Evolutionary conservation across 2,888 invertebrate genomes (phyloP).

Genomic region (Apoda limacodes): DNA sequence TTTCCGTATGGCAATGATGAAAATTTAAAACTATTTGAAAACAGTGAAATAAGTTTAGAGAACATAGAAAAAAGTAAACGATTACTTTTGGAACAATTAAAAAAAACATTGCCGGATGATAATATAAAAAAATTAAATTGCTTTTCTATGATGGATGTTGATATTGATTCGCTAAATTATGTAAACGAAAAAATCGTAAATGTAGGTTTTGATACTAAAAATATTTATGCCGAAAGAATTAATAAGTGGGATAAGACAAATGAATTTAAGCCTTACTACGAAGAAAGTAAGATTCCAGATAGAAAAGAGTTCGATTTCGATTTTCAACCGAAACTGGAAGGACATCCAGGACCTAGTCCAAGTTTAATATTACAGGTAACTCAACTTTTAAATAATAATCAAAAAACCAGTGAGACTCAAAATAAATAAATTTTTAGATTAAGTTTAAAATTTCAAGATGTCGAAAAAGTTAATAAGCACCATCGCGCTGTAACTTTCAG

Average conservation of each 20-base stretch:
- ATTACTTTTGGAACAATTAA: conserved; percentile 33
- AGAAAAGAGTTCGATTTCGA: conserved; percentile 81
- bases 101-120: conserved; percentile 26
- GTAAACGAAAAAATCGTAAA: conserved; percentile 45
- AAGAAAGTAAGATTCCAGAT: conserved; percentile 33
- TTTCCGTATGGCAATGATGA: conserved; percentile 39
- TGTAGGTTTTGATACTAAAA: conserved; percentile 45
- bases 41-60: conserved; percentile 41
- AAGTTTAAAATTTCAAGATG: no score
- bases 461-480: no score
- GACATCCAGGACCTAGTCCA: conserved; percentile 93
- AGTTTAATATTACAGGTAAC: conserved; percentile 89
- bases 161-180: conserved; percentile 43
- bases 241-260: conserved; percentile 21
- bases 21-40: conserved; percentile 20
- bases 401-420: no score
- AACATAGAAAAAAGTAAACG: conserved; percentile 53
- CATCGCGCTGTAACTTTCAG: no score
- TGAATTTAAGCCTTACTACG: conserved; percentile 39
- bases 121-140: conserved; percentile 44
- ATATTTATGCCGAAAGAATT: conserved; percentile 36
- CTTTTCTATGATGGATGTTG: conserved; percentile 59
- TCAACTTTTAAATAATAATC: no score
- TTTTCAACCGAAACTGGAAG: conserved; percentile 81
- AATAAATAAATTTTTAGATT: no score